phyloP scores from a whole-genome alignment of 2,113 vertebrate genomes.

The Chionis minor region DNA sequence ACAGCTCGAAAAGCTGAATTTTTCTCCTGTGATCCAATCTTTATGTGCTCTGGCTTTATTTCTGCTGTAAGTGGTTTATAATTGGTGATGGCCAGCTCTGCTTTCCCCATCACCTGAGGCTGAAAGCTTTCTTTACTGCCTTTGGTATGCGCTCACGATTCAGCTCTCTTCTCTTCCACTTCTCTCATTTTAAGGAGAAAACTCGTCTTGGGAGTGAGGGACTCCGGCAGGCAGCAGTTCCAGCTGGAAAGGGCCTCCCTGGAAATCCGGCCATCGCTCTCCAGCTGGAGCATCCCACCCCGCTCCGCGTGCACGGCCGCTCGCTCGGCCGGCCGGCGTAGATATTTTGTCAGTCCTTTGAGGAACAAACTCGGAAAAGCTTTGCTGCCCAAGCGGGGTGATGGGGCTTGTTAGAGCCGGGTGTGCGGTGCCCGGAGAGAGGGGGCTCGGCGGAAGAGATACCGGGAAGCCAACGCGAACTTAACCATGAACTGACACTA shows the following conservation, averaged over 20 bases:
- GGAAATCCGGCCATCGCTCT: rapidly evolving
- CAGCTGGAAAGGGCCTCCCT: neutral
- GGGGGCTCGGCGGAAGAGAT: neutral
- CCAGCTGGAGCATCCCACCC: neutral
- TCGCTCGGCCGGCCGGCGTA: neutral
- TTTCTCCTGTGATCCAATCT: neutral
- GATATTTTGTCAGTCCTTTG: neutral
- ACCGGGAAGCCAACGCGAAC: neutral
- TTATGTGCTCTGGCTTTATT: neutral
- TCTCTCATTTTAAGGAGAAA: neutral
- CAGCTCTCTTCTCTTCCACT: neutral
- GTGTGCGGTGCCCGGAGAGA: neutral
- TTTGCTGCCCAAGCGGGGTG: neutral
- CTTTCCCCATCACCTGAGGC: neutral
- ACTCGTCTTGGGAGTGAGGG: rapidly evolving
- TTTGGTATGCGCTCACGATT: neutral
- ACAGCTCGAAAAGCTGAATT: neutral
- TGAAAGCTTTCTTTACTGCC: neutral
- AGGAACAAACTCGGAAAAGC: neutral
- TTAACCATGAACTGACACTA: neutral
- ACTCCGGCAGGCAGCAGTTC: neutral
- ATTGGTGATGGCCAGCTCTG: neutral
- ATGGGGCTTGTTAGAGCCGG: neutral
- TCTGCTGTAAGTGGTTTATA: neutral
- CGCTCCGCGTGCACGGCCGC: neutral